phyloP scores from a whole-genome alignment of 1,140 invertebrate genomes.

The Himalopsyche phryganea region DNA sequence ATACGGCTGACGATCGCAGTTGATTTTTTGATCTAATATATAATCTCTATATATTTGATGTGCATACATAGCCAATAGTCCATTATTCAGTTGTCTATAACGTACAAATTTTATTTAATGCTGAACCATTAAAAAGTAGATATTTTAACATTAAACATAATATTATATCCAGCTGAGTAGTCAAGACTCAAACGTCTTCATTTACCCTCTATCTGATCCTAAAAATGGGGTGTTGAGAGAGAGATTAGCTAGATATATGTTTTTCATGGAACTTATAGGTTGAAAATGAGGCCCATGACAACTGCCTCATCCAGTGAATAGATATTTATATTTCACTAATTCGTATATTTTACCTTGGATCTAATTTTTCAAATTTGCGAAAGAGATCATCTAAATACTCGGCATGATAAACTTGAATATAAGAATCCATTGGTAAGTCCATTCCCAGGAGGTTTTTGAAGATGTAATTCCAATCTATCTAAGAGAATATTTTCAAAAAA shows the following conservation, averaged over 20 bases:
- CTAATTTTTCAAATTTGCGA: not conserved
- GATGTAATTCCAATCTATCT: constrained; percentile 11
- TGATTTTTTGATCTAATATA: constrained; percentile 7
- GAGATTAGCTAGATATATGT: too few relatives aligned
- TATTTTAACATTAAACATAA: not conserved
- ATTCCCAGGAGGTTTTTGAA: not conserved
- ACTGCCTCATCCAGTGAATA: not conserved
- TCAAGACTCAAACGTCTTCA: not conserved
- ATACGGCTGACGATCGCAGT: not conserved
- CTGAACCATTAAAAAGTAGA: not conserved
- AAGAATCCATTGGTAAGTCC: not conserved
- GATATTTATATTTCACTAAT: not conserved
- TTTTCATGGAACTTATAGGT: not conserved
- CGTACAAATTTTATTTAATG: not conserved
- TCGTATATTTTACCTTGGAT: constrained; percentile 9
- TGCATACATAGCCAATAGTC: constrained; percentile 16
- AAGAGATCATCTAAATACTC: constrained; percentile 9
- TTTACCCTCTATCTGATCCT: not conserved
- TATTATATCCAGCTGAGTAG: not conserved
- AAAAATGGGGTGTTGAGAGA: not conserved
- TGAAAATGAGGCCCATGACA: not conserved
- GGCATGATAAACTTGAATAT: constrained; percentile 9
- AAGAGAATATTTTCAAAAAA: constrained; percentile 2
- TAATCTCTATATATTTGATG: constrained; percentile 16
- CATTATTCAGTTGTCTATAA: constrained; percentile 14